Conservation (phyloP, 2,113 vertebrate species). For the Nymphicus hollandicus region DNA sequence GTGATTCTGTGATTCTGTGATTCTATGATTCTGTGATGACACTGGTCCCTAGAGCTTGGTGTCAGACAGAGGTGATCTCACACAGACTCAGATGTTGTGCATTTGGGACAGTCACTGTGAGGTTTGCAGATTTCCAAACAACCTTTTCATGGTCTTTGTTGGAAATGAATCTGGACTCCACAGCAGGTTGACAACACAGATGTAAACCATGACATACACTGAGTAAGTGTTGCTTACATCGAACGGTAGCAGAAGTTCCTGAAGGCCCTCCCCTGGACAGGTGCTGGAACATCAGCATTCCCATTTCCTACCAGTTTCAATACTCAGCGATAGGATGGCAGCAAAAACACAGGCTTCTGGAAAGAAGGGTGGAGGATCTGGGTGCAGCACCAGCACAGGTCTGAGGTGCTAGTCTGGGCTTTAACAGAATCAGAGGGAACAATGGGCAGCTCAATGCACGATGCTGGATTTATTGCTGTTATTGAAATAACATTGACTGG, state of each 20-base stretch:
- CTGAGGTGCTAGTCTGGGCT: background rate
- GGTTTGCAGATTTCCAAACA: background rate
- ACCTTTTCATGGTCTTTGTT: background rate
- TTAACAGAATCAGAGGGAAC: background rate
- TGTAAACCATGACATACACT: background rate
- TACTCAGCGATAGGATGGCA: background rate
- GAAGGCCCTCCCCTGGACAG: background rate
- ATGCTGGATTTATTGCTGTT: background rate
- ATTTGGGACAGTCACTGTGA: background rate
- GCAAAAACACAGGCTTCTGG: background rate
- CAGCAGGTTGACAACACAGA: background rate
- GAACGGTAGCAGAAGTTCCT: background rate
- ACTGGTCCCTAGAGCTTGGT: background rate
- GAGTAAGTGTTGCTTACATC: background rate
- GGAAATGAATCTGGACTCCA: background rate
- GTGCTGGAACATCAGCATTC: background rate
- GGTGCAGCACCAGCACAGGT: background rate
- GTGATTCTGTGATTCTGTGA: no score
- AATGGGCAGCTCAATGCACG: background rate
- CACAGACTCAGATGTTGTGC: background rate
- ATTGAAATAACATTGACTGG: background rate
- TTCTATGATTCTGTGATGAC: background rate
- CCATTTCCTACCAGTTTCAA: background rate
- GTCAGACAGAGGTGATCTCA: background rate
- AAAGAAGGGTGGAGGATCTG: background rate